Evolutionary conservation across 2,888 invertebrate species (phyloP).

Genomic region (Blastobasis lacticolella): DNA sequence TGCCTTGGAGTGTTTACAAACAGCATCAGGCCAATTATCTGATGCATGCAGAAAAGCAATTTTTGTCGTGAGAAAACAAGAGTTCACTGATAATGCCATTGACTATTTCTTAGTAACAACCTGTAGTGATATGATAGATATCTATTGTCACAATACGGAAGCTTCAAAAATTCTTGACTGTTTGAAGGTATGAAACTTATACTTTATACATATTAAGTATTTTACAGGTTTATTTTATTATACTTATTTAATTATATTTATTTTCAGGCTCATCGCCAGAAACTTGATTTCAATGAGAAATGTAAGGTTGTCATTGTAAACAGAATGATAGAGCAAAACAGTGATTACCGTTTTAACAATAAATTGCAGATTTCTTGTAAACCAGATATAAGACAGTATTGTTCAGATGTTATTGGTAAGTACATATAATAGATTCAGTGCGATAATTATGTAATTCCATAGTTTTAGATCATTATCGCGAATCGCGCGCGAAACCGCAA

Average conservation of each 20-base stretch:
- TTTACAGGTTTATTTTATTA: constrained; percentile 3
- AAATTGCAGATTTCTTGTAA: constrained; percentile 87
- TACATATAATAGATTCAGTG: not conserved
- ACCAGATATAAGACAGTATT: constrained; percentile 83
- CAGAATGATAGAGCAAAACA: constrained; percentile 91
- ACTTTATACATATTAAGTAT: not conserved
- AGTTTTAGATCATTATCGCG: no score
- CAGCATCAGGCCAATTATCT: constrained; percentile 76
- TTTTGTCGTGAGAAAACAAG: constrained; percentile 89
- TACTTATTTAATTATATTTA: not conserved
- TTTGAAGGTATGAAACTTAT: constrained; percentile 74
- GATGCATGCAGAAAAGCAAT: constrained; percentile 84
- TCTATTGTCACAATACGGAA: constrained; percentile 85
- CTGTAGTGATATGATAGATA: constrained; percentile 90
- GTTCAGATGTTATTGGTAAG: constrained; percentile 61
- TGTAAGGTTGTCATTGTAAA: constrained; percentile 90
- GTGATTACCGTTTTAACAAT: constrained; percentile 92
- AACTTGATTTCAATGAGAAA: constrained; percentile 84
- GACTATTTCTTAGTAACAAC: constrained; percentile 89
- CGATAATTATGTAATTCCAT: no score
- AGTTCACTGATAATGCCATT: constrained; percentile 88
- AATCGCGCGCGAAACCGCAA: no score
- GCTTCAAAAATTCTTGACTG: constrained; percentile 82
- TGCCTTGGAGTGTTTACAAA: constrained; percentile 87
- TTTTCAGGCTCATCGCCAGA: constrained; percentile 80